Conservation (phyloP, 2,113 vertebrate species). For the Pseudorectes ferrugineus region DNA sequence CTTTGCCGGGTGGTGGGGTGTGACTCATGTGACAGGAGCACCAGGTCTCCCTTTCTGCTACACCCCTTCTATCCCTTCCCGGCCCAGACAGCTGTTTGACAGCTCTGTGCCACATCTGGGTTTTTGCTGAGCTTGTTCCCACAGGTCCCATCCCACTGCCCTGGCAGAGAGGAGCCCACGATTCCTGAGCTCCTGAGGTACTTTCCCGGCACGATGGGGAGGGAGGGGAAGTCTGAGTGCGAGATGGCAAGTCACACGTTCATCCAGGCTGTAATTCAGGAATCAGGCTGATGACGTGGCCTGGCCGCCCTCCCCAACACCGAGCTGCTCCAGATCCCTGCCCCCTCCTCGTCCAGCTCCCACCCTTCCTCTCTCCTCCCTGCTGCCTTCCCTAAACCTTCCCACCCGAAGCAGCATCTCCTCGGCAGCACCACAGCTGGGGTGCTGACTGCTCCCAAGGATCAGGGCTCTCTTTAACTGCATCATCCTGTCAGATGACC, state of each 20-base stretch:
- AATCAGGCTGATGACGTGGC: conserved; percentile 5
- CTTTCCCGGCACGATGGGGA: rapidly evolving
- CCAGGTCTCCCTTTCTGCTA: background rate
- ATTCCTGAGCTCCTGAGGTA: background rate
- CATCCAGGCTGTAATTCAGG: background rate
- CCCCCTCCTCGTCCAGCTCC: rapidly evolving
- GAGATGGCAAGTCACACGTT: background rate
- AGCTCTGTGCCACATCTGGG: background rate
- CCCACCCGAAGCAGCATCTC: rapidly evolving
- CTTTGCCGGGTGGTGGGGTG: background rate
- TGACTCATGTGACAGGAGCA: rapidly evolving
- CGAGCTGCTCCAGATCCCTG: background rate
- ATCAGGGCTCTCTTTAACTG: rapidly evolving
- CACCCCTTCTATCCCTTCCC: background rate
- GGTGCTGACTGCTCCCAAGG: background rate
- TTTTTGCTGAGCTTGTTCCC: background rate
- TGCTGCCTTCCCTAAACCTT: background rate
- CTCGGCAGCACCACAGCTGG: background rate
- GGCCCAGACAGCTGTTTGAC: background rate
- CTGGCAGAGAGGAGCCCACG: rapidly evolving
- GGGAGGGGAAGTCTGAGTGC: background rate
- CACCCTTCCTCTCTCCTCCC: background rate
- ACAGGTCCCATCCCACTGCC: rapidly evolving
- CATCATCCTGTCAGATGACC: background rate
- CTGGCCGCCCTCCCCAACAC: rapidly evolving